A percentile compares a stretch with the other conserved stretches of the same genome.
Conservation (phyloP, 2,113 vertebrate genomes). For the Cryptomyrus ogoouensis region DNA sequence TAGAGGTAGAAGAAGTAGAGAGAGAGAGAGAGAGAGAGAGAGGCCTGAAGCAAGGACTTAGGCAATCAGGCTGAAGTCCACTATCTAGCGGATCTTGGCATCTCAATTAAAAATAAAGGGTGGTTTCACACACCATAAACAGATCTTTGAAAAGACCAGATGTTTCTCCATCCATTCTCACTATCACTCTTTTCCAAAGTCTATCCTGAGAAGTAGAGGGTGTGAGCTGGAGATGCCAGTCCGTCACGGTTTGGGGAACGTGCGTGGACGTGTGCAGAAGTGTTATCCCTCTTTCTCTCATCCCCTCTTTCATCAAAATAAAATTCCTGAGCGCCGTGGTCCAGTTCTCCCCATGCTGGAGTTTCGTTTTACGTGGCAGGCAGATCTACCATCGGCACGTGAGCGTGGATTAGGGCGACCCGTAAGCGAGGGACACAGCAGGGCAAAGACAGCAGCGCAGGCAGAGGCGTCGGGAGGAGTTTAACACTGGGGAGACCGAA, state of each 20-base stretch:
- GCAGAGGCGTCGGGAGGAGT: not conserved
- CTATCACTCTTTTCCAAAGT: not conserved
- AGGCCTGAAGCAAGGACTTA: not conserved
- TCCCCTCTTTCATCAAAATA: not conserved
- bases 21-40: not conserved
- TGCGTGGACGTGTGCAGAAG: not conserved
- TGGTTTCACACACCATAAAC: not conserved
- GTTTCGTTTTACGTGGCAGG: not conserved
- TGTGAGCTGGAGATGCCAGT: not conserved
- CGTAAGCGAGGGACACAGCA: not conserved
- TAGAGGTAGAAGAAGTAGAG: constrained; percentile 1
- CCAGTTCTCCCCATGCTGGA: not conserved
- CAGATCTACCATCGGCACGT: not conserved
- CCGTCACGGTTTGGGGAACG: not conserved
- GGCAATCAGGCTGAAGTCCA: not conserved
- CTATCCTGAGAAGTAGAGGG: not conserved
- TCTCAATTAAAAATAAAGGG: not conserved
- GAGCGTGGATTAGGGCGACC: not conserved
- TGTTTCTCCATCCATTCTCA: not conserved
- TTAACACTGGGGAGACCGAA: not conserved
- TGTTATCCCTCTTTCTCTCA: not conserved
- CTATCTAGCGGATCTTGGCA: not conserved
- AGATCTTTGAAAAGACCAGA: not conserved
- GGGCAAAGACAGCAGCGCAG: not conserved
- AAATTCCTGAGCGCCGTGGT: not conserved